Conservation (phyloP, 2,888 invertebrate genomes). For the Cosmopolites sordidus region DNA sequence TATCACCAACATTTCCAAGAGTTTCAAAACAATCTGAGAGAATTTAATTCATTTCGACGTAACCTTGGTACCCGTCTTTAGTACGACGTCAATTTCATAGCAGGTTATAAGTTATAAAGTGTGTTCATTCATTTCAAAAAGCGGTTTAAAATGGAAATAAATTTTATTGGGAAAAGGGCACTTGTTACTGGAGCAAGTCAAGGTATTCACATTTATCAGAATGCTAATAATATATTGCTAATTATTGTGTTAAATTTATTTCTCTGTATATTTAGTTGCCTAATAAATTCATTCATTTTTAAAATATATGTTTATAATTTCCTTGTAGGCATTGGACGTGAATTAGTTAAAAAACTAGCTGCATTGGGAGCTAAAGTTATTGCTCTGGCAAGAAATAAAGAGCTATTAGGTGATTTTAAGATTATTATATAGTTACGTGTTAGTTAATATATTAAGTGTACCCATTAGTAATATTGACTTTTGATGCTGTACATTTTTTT, state of each 20-base stretch:
- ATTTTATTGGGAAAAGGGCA: slow-evolving; percentile 72
- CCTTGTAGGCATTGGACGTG: slow-evolving; percentile 57
- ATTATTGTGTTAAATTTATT: not conserved
- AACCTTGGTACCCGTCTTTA: too few relatives aligned
- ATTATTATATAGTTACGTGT: not conserved
- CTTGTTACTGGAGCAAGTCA: slow-evolving; percentile 86
- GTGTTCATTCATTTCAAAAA: too few relatives aligned
- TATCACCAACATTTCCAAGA: too few relatives aligned
- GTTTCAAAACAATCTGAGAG: too few relatives aligned
- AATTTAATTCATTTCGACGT: too few relatives aligned
- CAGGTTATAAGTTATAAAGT: too few relatives aligned
- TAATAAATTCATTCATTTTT: too few relatives aligned
- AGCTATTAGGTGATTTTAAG: slow-evolving; percentile 52
- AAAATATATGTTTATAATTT: slow-evolving; percentile 11
- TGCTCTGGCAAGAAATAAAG: slow-evolving; percentile 67
- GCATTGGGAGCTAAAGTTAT: slow-evolving; percentile 70
- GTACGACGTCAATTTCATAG: too few relatives aligned
- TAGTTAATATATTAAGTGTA: not conserved
- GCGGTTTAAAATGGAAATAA: slow-evolving; percentile 64
- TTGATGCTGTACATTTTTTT: too few relatives aligned
- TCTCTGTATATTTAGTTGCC: not conserved
- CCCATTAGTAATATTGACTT: too few relatives aligned
- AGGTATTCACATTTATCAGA: slow-evolving; percentile 55
- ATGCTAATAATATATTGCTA: not conserved
- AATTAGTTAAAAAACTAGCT: slow-evolving; percentile 64